Base-by-base conservation (phyloP, 2,797 vertebrate genomes). In the Phataginus tricuspis region DNA sequence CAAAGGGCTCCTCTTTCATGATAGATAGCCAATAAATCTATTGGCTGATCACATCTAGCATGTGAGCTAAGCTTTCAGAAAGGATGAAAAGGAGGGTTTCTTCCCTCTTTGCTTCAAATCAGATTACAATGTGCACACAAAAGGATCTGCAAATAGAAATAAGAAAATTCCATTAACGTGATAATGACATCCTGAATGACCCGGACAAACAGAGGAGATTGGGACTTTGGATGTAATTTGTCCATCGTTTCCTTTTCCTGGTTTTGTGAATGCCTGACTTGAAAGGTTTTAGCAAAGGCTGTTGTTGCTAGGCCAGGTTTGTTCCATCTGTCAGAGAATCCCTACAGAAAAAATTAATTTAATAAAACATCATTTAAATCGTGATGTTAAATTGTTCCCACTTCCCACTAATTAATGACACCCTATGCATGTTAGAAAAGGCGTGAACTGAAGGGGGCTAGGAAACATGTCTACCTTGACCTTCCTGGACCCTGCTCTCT, bases 181-280 rank as follows among this genome's bases (percentile, higher is more conserved):
- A 95, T 97, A 97, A 98, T 97, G 97, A 97, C 97, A 97, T 96
- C 95, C 94, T 95, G 97, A 95, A 91, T 90, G 95, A 96, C 97
- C 97, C 90, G 96, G 96, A 95, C 94, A 97, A 97, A 98, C 96
- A 97, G 97, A 97, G 66, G 92, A 97, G 96, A 97, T 92, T 96
- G 97, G 95, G 85, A 96, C 94, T 96, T 86, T 90, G 90, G 94
- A 94, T 93, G 85, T 94, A 95, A 97, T 96, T 97, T 97, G 89
- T 96, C 29, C 4, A 93, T 95, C 2, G 0, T 88, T 98, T 96
- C 86, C 82, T 96, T 88, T 95, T 77, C 71, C 59, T 66, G 83
- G 61, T 93, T 94, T 94, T 68, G 55, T 71, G 89, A 96, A 75
- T 15, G 2, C 53, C 86, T 97, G 79, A 68, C 45, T 92, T 63